A percentile compares a stretch with the other conserved stretches of the same genome.
Conservation (phyloP, 2,797 vertebrate genomes). For the Tamandua tetradactyla region DNA sequence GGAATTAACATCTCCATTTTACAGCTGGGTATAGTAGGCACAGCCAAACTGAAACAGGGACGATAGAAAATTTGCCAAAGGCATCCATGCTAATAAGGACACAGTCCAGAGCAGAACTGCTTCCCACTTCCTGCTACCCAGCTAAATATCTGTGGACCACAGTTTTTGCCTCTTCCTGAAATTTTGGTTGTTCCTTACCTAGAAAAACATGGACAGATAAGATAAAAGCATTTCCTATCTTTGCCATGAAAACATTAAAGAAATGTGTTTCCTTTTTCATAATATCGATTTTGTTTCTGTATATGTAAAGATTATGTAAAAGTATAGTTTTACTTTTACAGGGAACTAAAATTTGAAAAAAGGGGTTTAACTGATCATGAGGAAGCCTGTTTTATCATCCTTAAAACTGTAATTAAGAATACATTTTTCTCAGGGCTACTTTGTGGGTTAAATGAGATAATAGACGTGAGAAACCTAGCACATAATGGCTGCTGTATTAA, state of each 20-base stretch:
- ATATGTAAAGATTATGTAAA: not conserved
- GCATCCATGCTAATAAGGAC: not conserved
- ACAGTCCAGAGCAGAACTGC: not conserved
- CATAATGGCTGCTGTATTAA: not conserved
- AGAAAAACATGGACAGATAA: not conserved
- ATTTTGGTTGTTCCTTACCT: not conserved
- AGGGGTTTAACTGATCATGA: not conserved
- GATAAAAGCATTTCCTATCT: not conserved
- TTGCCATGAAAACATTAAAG: slow-evolving; percentile 33
- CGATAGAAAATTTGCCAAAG: not conserved
- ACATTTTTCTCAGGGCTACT: not conserved
- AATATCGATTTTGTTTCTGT: not conserved
- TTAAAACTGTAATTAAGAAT: slow-evolving; percentile 1
- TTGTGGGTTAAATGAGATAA: not conserved
- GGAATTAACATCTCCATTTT: not conserved
- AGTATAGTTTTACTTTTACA: slow-evolving; percentile 13
- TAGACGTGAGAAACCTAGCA: not conserved
- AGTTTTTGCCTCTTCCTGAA: not conserved
- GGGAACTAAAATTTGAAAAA: not conserved
- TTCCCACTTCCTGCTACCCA: not conserved
- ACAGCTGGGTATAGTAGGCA: not conserved
- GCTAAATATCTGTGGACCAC: not conserved
- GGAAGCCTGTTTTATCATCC: not conserved
- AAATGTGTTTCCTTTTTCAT: not conserved
- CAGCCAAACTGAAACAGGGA: not conserved